phyloP scores from a whole-genome alignment of 1,140 invertebrate species.

The Coelopa frigida region DNA sequence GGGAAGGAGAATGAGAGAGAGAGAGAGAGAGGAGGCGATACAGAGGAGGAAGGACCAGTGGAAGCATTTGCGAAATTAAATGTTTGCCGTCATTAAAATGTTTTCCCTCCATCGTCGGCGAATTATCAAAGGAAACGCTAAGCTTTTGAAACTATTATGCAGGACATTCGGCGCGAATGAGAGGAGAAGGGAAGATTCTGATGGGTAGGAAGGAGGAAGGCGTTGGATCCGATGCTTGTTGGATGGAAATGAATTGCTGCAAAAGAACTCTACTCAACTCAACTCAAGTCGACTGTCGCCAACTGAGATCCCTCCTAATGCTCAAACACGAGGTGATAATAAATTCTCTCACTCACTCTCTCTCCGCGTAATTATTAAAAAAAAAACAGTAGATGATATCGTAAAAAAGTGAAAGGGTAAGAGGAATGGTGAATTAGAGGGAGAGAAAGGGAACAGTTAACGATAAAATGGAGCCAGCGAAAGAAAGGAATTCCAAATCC shows the following conservation, averaged over 20 bases:
- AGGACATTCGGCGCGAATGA: not conserved
- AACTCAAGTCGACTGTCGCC: no score
- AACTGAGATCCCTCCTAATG: no score
- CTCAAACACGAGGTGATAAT: no score
- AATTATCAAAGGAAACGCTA: conserved; percentile 1
- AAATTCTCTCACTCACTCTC: no score
- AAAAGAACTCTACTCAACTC: no score
- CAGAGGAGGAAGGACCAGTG: no score
- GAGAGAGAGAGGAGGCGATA: not conserved
- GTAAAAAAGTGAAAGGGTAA: not conserved
- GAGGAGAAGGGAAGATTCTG: not conserved
- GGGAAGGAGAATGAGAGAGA: not conserved
- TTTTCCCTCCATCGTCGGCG: not conserved
- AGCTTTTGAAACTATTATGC: not conserved
- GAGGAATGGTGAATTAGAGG: not conserved
- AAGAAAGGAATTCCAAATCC: no score
- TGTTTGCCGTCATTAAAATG: conserved; percentile 7
- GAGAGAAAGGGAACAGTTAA: not conserved
- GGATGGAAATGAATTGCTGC: no score
- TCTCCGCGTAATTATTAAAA: no score
- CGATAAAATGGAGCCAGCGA: not conserved
- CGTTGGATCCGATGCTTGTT: no score
- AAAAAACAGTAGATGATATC: no score
- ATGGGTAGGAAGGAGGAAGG: not conserved
- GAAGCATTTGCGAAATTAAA: conserved; percentile 5